Conservation (phyloP, 2,113 vertebrate species). For the Scalopus aquaticus region DNA sequence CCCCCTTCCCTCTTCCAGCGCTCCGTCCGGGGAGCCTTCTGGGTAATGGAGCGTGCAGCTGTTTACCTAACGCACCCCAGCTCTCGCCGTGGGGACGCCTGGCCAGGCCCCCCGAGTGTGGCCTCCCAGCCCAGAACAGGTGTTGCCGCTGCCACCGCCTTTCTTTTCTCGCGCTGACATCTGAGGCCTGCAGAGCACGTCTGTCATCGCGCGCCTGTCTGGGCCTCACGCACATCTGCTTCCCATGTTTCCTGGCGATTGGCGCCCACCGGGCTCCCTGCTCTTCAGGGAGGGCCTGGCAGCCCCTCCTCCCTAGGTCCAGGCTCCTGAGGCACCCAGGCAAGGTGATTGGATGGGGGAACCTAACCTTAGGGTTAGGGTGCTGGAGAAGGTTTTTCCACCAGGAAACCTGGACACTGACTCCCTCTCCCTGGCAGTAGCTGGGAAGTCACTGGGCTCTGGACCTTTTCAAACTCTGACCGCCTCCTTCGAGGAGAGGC, state of each 20-base stretch:
- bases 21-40: not conserved
- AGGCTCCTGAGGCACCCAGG: not conserved
- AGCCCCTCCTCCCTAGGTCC: not conserved
- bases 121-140: conserved; percentile 80
- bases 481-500: not conserved
- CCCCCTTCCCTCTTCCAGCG: not conserved
- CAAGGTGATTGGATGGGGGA: not conserved
- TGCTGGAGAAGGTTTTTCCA: not conserved
- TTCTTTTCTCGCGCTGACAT: conserved; percentile 75
- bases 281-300: conserved; percentile 14
- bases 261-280: rapidly evolving
- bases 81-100: not conserved
- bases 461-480: not conserved
- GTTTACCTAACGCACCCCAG: not conserved
- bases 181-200: conserved; percentile 68
- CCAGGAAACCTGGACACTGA: not conserved
- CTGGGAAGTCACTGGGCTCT: not conserved
- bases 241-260: conserved; percentile 65
- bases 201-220: conserved; percentile 78
- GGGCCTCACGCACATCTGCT: conserved; percentile 80
- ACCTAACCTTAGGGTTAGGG: no score
- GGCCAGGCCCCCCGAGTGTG: not conserved
- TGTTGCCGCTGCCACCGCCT: conserved; percentile 61
- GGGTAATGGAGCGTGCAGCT: not conserved
- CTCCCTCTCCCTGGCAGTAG: not conserved